phyloP scores from a whole-genome alignment of 2,113 vertebrate genomes.

The Oceanites oceanicus region DNA sequence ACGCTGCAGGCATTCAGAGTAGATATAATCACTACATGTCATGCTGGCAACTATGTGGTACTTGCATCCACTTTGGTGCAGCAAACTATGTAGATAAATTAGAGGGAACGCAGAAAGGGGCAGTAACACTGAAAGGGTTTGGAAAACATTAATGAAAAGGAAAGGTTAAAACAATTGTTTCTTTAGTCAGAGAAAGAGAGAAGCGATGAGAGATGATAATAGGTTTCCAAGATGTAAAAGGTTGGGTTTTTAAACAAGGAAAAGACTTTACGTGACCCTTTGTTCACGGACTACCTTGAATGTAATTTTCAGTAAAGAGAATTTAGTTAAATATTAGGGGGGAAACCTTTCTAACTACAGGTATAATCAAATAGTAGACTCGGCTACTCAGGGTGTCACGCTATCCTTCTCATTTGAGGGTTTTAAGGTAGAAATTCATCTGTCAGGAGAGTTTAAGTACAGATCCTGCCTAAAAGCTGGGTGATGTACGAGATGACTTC shows the following conservation, averaged over 20 bases:
- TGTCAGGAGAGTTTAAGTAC: neutral
- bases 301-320: neutral
- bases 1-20: neutral
- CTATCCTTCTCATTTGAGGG: neutral
- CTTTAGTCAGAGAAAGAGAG: neutral
- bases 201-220: accelerated
- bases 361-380: neutral
- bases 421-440: neutral
- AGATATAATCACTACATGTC: neutral
- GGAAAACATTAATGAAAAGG: neutral
- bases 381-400: neutral
- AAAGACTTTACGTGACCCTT: neutral
- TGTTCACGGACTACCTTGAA: accelerated
- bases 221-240: neutral
- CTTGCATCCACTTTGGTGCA: neutral
- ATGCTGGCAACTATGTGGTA: accelerated
- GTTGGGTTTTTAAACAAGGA: neutral
- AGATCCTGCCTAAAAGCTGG: neutral
- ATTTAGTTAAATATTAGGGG: neutral
- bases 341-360: neutral
- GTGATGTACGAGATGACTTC: neutral
- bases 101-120: neutral
- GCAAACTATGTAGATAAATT: neutral
- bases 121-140: neutral
- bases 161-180: neutral